These are phyloP conservation scores for Choristoneura fumiferana DNA, from an alignment of 1,140 invertebrate genomes.

Conservation along the genomic window DNA sequence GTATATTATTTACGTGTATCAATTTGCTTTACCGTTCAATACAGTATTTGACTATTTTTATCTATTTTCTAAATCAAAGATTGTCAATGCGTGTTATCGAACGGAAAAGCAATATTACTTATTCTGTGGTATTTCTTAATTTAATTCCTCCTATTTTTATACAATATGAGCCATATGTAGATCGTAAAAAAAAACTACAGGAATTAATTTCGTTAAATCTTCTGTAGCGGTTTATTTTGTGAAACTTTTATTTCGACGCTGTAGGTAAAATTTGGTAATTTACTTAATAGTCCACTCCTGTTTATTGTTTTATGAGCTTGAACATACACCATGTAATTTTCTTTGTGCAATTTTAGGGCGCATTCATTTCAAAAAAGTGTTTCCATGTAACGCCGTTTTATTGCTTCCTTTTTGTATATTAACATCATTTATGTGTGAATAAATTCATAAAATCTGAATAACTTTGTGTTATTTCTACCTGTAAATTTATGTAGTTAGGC, in stretches of 20 bases:
- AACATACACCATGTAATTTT: constrained; percentile 34
- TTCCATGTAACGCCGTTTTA: constrained; percentile 16
- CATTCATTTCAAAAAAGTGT: constrained; percentile 25
- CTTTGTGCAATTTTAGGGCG: constrained; percentile 27
- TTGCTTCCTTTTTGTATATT: constrained; percentile 17
- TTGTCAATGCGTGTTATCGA: no score
- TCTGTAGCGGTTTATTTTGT: not conserved
- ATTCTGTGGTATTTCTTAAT: no score
- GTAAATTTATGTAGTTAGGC: no score
- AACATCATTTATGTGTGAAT: constrained; percentile 14
- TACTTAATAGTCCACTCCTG: constrained; percentile 31
- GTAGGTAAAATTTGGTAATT: constrained; percentile 36
- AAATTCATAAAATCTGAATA: constrained; percentile 16
- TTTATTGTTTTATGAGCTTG: constrained; percentile 32
- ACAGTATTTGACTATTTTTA: no score
- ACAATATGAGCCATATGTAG: no score
- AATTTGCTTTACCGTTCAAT: no score
- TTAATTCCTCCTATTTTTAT: no score
- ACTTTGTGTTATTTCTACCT: not conserved
- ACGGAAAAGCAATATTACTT: no score
- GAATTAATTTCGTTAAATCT: not conserved
- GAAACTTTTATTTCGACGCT: constrained; percentile 18
- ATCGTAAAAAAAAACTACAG: no score
- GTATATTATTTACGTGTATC: no score
- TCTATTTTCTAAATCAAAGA: no score